Evolutionary conservation across 2,113 vertebrate genomes (phyloP), one percentile per base, ranked within the genome.

Genomic region (Puntigrus tetrazona): DNA sequence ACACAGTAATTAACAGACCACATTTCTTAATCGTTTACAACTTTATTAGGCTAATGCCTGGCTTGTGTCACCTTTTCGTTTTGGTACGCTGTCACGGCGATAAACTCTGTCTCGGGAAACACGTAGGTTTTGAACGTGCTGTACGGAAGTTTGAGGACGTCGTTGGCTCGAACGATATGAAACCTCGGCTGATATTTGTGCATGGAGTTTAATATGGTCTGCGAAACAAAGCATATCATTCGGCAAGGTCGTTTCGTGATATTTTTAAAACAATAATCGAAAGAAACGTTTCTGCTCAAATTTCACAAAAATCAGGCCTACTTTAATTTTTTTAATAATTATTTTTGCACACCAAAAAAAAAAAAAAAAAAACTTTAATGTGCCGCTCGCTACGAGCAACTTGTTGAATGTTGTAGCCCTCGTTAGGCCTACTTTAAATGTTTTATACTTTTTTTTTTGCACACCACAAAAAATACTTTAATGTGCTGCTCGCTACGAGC

Each of bases 201-300:
- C 97, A 99, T 99, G 38, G 97, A 99, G 92, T 98, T 98, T 86
- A 99, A 89, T 90, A 99, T 97, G 8, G 97, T 98, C 97, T 99
- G 92, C 80, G 86, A 76, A 81, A 67, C 70, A 78, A 65, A 61
- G 36, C 10, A 75, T 9, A 20, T 47, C 2, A 8, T 29, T 47
- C 20, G 50, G 16, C 41, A 31, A 43, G 25, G 13, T 47, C 1
- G 50, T 47, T 74, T 7, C 10, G 27, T 1, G 0, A 43, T 41
- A 11, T 31, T 34, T 16, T 34, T 25, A 1, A 45, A 45, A 47
- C 22, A 27, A 72, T 9, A 43, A 31, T 34, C 3, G 4, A 14
- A 34, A 50, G 6, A 67, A 69, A 69, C 29, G 1, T 34, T 34
- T 34, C 31, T 69, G 7, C 10, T 69, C 65, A 22, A 34, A 36